Evolutionary conservation across 2,113 vertebrate genomes (phyloP), one percentile per base, ranked within the genome.

Genomic region (Tachysurus vachellii): DNA sequence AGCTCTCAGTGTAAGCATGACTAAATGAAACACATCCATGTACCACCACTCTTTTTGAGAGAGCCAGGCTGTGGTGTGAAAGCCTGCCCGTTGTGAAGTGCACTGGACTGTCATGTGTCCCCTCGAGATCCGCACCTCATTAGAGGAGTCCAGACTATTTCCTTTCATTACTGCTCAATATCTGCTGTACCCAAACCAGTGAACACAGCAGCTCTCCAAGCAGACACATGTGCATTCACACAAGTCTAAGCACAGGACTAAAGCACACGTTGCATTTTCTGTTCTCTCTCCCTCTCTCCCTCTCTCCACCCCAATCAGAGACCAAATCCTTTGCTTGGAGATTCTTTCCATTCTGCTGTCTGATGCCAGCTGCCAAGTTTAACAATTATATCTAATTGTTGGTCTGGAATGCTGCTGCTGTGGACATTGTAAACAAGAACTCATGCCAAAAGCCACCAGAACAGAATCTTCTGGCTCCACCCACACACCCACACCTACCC

Each of bases 341-440:
- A 91, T 90, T 80, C 85, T 90, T 92, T 91, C 90, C 91, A 88
- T 88, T 90, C 81, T 71, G 73, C 85, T 53, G 68, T 87, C 77
- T 75, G 47, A 87, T 76, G 76, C 36, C 75, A 87, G 86, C 86
- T 88, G 91, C 91, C 90, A 92, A 92, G 86, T 89, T 88, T 77
- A 90, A 91, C 89, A 92, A 91, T 92, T 90, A 91, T 91, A 88
- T 89, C 91, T 89, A 91, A 92, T 90, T 91, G 88, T 87, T 88
- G 88, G 84, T 47, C 89, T 92, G 90, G 91, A 91, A 90, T 91
- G 88, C 83, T 90, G 88, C 85, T 90, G 88, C 90, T 90, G 83
- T 73, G 83, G 88, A 89, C 89, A 86, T 86, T 89, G 89, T 91
- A 91, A 92, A 92, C 89, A 91, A 90, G 85, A 86, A 26, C 47